Conservation (phyloP, 92 coral and sea anemone species). For the Umimayanthus chanpuru region DNA sequence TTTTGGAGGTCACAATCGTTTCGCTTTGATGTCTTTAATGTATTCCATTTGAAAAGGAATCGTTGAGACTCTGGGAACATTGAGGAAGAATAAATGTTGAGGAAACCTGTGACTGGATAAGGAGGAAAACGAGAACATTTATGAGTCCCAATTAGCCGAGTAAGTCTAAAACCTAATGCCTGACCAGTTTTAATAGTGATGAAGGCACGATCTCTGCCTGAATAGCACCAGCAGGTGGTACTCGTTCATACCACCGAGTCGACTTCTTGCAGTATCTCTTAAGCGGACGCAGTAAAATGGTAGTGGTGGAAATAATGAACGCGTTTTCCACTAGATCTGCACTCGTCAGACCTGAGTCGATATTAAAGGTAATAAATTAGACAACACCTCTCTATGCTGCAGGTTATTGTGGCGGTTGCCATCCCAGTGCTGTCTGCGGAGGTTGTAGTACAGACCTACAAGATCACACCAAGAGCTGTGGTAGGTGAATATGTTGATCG, state of each 20-base stretch:
- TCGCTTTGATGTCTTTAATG: too few relatives aligned
- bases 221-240: neutral
- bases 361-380: too few relatives aligned
- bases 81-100: too few relatives aligned
- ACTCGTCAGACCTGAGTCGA: neutral
- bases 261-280: neutral
- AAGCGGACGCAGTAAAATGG: too few relatives aligned
- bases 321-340: too few relatives aligned
- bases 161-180: neutral
- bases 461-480: constrained; percentile 94
- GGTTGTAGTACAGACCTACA: constrained; percentile 77
- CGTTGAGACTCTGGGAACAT: too few relatives aligned
- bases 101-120: too few relatives aligned
- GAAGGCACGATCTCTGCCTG: neutral
- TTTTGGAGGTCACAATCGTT: too few relatives aligned
- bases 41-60: too few relatives aligned
- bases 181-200: neutral
- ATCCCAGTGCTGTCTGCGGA: constrained; percentile 69
- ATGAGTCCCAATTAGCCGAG: too few relatives aligned
- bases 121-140: too few relatives aligned
- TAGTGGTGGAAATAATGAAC: too few relatives aligned
- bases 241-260: neutral
- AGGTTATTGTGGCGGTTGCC: constrained; percentile 72
- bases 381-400: neutral
- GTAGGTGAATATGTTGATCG: constrained; percentile 47